Base-by-base conservation (phyloP, 2,888 invertebrate species). In the Salpingus planirostris region DNA sequence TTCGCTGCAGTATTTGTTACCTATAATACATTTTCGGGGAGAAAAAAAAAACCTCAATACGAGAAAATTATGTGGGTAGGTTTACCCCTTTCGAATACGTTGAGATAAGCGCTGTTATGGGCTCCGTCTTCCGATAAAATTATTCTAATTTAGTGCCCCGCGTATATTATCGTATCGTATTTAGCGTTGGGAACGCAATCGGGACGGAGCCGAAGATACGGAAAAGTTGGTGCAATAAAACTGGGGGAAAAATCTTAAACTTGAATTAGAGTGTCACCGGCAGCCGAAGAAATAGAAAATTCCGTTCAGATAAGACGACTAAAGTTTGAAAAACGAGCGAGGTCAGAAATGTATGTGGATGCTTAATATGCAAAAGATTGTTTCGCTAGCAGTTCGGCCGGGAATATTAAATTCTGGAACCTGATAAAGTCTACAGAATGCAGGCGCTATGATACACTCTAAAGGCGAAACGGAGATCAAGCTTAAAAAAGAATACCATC, bases 231-330 rank as follows among this genome's bases (percentile, higher is more conserved):
- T 23, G 29, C 28, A 36, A 36, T 32, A 36, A 36, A 36, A 36
- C 31, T 24, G 31, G 27, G 15, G n/a, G 14, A 39, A 41, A 49
- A 52, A 54, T 55, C 52, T 58, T 55, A 55, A 57, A 58, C 52
- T 57, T 55, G 56, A 54, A 58, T 58, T 55, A 55, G 51, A 57
- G 51, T 58, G 57, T 58, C 57, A 56, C 52, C 51, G 48, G 46
- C 56, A 57, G 55, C 52, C 54, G 53, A 54, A 53, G 52, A 52
- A 54, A 55, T 53, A 52, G 51, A 54, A 51, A 55, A 55, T 51
- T 54, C 51, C 37, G 44, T 50, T 49, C 47, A 50, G 52, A 55
- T 54, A 51, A 54, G 47, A 39, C n/a, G 40, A 40, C 38, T 42
- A 38, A 42, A 45, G 29, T 43, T 44, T 43, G 39, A 40, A 37